phyloP scores from a whole-genome alignment of 37 sponge, comb jelly and placozoan genomes.

The Axinella damicornis region DNA sequence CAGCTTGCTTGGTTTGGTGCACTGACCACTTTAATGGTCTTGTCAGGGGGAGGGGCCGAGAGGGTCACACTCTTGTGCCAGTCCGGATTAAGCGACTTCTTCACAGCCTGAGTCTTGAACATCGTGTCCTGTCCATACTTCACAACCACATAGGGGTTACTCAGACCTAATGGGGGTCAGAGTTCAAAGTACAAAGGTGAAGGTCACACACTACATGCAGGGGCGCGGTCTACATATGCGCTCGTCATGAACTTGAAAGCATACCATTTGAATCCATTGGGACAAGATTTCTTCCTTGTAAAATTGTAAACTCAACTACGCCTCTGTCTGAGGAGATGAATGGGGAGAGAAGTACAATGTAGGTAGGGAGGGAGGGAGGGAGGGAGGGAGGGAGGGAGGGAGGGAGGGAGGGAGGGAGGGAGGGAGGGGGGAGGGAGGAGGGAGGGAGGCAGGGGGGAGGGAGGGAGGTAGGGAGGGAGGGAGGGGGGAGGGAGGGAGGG shows the following conservation, averaged over 20 bases:
- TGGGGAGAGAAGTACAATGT: background rate
- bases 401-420: slow-evolving; percentile 10
- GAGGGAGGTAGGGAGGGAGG: background rate
- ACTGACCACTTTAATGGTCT: slow-evolving; percentile 42
- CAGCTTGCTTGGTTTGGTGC: no score
- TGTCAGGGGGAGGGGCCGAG: slow-evolving; percentile 43
- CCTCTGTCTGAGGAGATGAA: background rate
- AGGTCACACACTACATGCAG: background rate
- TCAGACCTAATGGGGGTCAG: slow-evolving; percentile 19
- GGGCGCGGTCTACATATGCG: background rate
- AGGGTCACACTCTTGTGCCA: slow-evolving; percentile 56
- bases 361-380: slow-evolving; percentile 16
- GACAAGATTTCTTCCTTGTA: slow-evolving; percentile 36
- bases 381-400: slow-evolving; percentile 13
- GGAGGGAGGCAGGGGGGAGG: background rate
- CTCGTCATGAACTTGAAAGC: background rate
- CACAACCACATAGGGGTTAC: slow-evolving; percentile 69
- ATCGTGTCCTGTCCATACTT: slow-evolving; percentile 34
- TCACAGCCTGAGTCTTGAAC: slow-evolving; percentile 28
- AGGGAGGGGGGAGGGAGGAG: background rate
- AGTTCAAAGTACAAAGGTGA: background rate
- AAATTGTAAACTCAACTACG: slow-evolving; percentile 37
- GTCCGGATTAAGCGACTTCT: slow-evolving; percentile 58
- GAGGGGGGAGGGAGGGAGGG: no score
- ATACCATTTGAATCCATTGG: slow-evolving; percentile 58